A percentile compares a stretch with the other conserved stretches of the same genome.
Conservation (phyloP, 2,888 invertebrate species). For the Pocota personata region DNA sequence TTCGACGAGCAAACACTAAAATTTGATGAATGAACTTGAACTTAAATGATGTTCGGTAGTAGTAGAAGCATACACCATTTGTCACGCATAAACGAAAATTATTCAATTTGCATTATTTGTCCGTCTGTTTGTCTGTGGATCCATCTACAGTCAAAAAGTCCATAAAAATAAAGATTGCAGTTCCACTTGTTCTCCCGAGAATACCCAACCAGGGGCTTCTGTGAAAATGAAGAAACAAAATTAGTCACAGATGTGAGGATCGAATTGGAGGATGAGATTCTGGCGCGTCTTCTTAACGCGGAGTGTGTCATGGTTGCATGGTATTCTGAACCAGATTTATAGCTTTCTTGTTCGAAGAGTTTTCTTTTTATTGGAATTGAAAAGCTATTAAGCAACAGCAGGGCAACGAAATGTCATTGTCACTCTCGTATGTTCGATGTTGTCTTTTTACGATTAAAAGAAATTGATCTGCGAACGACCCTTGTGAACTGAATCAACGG, state of each 20-base stretch:
- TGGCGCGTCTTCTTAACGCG: not conserved
- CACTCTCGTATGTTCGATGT: constrained; percentile 10
- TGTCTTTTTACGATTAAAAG: constrained; percentile 10
- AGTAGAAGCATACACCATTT: not conserved
- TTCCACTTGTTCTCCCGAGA: constrained; percentile 23
- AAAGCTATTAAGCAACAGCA: constrained; percentile 2
- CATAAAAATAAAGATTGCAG: constrained; percentile 24
- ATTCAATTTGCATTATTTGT: constrained; percentile 52
- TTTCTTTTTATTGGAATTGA: constrained; percentile 31
- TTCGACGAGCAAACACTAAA: not conserved
- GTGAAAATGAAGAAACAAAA: constrained; percentile 22
- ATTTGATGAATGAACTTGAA: constrained; percentile 67
- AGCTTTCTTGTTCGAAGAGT: constrained; percentile 8
- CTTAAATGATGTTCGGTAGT: constrained; percentile 13
- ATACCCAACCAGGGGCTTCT: not conserved
- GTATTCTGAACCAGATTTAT: constrained; percentile 63
- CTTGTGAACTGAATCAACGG: constrained; percentile 7
- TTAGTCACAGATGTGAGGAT: constrained; percentile 41
- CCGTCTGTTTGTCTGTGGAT: constrained; percentile 24
- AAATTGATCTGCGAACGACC: constrained; percentile 21
- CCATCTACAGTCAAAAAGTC: not conserved
- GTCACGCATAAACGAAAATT: constrained; percentile 15
- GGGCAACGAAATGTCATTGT: constrained; percentile 40
- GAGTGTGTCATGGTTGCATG: constrained; percentile 58
- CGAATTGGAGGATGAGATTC: constrained; percentile 1